phyloP scores from a whole-genome alignment of 2,888 invertebrate genomes.

The Anaspis maculata region DNA sequence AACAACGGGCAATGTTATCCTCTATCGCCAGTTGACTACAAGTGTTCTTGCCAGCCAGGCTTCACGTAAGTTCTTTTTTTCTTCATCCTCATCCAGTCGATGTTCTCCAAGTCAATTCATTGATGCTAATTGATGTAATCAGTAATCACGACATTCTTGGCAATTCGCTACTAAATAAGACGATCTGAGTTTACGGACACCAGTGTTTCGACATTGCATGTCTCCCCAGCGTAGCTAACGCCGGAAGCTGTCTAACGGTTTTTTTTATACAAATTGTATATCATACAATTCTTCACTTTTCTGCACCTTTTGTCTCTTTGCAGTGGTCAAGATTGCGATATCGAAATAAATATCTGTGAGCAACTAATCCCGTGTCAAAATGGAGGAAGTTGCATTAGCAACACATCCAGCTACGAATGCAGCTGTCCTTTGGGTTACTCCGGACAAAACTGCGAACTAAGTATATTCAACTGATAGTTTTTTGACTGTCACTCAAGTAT shows the following conservation, averaged over 20 bases:
- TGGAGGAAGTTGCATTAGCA: conserved; percentile 63
- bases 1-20: conserved; percentile 59
- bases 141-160: too few species aligned
- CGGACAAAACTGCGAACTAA: conserved; percentile 70
- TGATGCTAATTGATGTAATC: too few species aligned
- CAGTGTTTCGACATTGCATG: too few species aligned
- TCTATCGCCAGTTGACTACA: conserved; percentile 42
- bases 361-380: conserved; percentile 66
- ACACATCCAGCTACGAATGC: conserved; percentile 57
- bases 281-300: conserved; percentile 21
- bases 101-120: too few species aligned
- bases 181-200: too few species aligned
- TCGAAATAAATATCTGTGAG: conserved; percentile 54
- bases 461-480: conserved; percentile 43
- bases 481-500: too few species aligned
- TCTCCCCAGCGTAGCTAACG: too few species aligned
- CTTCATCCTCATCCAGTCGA: conserved; percentile 1
- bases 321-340: conserved; percentile 56
- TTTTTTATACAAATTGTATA: too few species aligned
- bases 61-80: conserved; percentile 36
- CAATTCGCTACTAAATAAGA: too few species aligned
- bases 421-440: conserved; percentile 72
- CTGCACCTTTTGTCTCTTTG: not conserved
- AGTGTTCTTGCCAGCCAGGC: conserved; percentile 49
- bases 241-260: too few species aligned